Conservation (phyloP, 37 sponge, comb jelly and placozoan genomes). For the Geodia barretti region DNA sequence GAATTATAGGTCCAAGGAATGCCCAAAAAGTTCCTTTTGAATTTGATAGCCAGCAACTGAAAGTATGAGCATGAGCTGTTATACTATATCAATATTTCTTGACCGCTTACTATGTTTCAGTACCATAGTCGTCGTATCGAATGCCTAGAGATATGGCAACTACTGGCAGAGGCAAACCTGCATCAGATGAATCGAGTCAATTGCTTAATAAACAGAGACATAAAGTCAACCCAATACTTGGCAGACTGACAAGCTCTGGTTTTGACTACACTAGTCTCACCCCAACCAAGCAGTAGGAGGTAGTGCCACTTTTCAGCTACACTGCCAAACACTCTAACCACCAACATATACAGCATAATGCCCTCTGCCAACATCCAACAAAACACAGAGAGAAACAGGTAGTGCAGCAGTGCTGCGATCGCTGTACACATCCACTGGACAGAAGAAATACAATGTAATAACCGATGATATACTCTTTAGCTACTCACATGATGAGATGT, state of each 20-base stretch:
- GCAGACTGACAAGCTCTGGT: neutral
- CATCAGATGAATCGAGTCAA: neutral
- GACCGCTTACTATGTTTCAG: neutral
- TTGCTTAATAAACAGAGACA: too few relatives aligned
- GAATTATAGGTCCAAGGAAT: constrained; percentile 37
- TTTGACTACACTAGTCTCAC: neutral
- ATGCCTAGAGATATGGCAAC: constrained; percentile 36
- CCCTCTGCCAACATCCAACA: constrained; percentile 37
- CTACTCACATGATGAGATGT: neutral
- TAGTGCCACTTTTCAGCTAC: constrained; percentile 21
- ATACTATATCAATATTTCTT: neutral
- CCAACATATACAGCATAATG: constrained; percentile 34
- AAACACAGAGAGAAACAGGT: constrained; percentile 26
- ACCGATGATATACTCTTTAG: neutral
- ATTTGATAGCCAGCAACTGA: constrained; percentile 46
- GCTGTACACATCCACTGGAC: constrained; percentile 5
- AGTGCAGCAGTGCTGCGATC: constrained; percentile 23
- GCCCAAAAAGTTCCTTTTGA: constrained; percentile 21
- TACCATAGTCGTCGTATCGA: constrained; percentile 23
- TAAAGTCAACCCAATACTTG: neutral
- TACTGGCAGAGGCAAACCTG: constrained; percentile 46
- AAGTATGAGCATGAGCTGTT: neutral
- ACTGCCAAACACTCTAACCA: constrained; percentile 29
- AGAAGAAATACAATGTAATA: neutral
- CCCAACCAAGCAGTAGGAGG: constrained; percentile 31